Evolutionary conservation across 2,888 invertebrate species (phyloP).

Genomic region (Drosophila eohydei): DNA sequence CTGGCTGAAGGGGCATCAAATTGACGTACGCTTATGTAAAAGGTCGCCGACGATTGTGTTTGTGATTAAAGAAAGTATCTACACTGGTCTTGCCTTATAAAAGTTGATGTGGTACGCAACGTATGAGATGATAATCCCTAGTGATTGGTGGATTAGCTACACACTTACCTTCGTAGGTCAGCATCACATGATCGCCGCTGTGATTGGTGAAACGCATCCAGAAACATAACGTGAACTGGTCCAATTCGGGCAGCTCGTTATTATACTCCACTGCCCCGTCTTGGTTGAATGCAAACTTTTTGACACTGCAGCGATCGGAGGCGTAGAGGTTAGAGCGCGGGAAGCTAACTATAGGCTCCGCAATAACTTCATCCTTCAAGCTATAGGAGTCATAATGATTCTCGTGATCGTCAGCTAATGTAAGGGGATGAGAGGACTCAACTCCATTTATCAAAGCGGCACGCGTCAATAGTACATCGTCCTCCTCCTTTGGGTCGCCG

Average conservation of each 20-base stretch:
- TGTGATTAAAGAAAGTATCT: slow-evolving; percentile 33
- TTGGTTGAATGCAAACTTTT: slow-evolving; percentile 89
- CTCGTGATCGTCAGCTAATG: slow-evolving; percentile 52
- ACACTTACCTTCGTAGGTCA: slow-evolving; percentile 92
- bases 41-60: slow-evolving; percentile 18
- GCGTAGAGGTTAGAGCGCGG: slow-evolving; percentile 51
- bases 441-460: slow-evolving; percentile 41
- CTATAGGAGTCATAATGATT: slow-evolving; percentile 74
- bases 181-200: slow-evolving; percentile 92
- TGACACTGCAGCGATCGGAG: slow-evolving; percentile 88
- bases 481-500: slow-evolving; percentile 34
- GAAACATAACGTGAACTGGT: slow-evolving; percentile 93
- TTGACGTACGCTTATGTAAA: slow-evolving; percentile 32
- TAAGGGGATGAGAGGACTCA: slow-evolving; percentile 40
- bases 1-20: slow-evolving; percentile 18
- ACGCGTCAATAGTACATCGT: slow-evolving; percentile 48
- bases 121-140: not conserved
- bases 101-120: not conserved
- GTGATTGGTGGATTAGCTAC: not conserved
- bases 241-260: slow-evolving; percentile 89
- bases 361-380: slow-evolving; percentile 49
- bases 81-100: not conserved
- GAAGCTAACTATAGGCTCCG: slow-evolving; percentile 43
- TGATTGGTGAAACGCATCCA: slow-evolving; percentile 94
- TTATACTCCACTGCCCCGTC: slow-evolving; percentile 90